A percentile compares a stretch with the other conserved stretches of the same genome.
These are phyloP conservation scores for Eupithecia abbreviata DNA, from an alignment of 2,888 invertebrate species.

Conservation along the genomic window DNA sequence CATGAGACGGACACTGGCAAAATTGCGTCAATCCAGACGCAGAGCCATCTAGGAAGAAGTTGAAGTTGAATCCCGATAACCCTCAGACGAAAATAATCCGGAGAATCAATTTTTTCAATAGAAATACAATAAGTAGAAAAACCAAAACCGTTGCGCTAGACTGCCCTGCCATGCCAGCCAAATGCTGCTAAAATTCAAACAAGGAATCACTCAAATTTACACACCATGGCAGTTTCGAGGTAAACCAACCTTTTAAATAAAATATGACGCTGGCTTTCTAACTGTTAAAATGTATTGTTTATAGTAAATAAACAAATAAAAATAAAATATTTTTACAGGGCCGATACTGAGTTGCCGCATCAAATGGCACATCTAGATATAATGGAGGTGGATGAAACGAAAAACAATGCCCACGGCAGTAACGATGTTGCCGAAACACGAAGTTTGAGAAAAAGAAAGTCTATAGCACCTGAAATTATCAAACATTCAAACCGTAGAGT, in stretches of 20 bases:
- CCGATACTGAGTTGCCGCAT: conserved; percentile 70
- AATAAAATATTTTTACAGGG: conserved; percentile 53
- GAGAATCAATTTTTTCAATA: no score
- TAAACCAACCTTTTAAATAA: conserved; percentile 37
- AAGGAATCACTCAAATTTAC: not conserved
- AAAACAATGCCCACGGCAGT: conserved; percentile 40
- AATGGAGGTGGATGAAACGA: conserved; percentile 68
- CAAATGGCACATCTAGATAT: conserved; percentile 79
- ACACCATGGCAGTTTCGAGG: conserved; percentile 60
- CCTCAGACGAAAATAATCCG: no score
- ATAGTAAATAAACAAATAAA: not conserved
- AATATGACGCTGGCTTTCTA: not conserved
- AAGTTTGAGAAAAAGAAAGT: conserved; percentile 73
- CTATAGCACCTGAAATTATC: conserved; percentile 62
- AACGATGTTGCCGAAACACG: conserved; percentile 57
- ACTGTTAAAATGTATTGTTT: not conserved
- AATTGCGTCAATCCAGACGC: no score
- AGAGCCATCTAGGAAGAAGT: no score
- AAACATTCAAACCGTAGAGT: conserved; percentile 77
- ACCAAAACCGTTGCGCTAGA: no score
- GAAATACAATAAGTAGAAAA: no score
- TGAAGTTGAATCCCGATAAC: no score
- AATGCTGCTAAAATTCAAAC: no score
- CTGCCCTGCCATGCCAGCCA: no score
- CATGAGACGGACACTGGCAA: no score